These are phyloP conservation scores for Lacerta agilis DNA, from an alignment of 2,797 vertebrate species.

Conservation along the genomic window DNA sequence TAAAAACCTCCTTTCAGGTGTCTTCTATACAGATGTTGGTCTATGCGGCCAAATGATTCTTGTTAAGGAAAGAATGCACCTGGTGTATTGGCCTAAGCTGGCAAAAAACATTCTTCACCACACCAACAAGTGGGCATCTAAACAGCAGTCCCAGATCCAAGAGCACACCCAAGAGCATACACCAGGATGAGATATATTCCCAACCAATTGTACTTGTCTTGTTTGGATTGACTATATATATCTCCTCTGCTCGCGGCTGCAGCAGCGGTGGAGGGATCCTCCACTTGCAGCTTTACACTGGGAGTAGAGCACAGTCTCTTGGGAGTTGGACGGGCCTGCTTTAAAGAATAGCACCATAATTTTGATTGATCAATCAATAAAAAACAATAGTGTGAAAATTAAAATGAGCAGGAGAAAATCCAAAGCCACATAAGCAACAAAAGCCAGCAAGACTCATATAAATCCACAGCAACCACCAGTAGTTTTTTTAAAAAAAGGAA, in stretches of 20 bases:
- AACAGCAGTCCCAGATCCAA: background rate
- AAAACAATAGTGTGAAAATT: background rate
- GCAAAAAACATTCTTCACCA: background rate
- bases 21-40: background rate
- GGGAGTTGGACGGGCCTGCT: too few species aligned
- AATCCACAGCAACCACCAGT: background rate
- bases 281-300: too few species aligned
- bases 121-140: background rate
- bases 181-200: background rate
- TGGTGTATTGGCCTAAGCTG: background rate
- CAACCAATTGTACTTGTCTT: background rate
- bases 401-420: background rate
- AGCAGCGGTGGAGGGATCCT: too few species aligned
- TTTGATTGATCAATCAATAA: background rate
- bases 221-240: too few species aligned
- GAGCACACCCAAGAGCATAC: background rate
- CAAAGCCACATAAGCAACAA: background rate
- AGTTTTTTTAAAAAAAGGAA: background rate
- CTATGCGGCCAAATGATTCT: background rate
- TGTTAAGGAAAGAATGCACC: background rate
- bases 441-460: background rate
- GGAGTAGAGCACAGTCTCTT: too few species aligned
- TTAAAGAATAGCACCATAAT: too few species aligned
- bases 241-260: too few species aligned
- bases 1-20: too few species aligned